Evolutionary conservation across 1,140 invertebrate genomes (phyloP), one percentile per base, ranked within the genome.

Genomic region (Tribolium castaneum): DNA sequence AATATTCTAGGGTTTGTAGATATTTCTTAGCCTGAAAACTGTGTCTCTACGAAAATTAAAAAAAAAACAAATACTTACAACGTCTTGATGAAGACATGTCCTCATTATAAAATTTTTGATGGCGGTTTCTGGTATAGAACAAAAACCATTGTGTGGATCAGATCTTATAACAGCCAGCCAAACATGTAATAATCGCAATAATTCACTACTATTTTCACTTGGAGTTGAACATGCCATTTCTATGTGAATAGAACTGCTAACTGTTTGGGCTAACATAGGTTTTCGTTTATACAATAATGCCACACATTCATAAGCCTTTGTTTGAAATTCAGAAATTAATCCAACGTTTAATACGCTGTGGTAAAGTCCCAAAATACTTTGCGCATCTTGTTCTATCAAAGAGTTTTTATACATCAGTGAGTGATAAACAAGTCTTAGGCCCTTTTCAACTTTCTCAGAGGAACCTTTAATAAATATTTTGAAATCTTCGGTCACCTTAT

Each of bases 351-450:
- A 54, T 52, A 73, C 2, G 7, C 6, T 9, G 49, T 73, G 50
- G 7, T 52, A 73, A 13, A 73, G 13, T n/a, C 10, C 12, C 6
- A 73, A 30, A n/a, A 54, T 34, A 54, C 71, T 16, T 14, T 6
- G 25, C 4, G 6, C 14, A 9, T 73, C 25, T 14, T 30, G 6
- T 5, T 10, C 22, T 52, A 73, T 73, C 12, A 73, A 14, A 3
- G 71, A 73, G n/a, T 73, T 6, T 1, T 73, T 73, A 54, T 54
- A 73, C 51, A 14, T 10, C 25, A 73, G 6, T 30, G 16, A 12
- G n/a, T 25, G n/a, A 9, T 54, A 25, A 5, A 73, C n/a, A 14
- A 73, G 52, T 13, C 25, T 22, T 2, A 52, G 10, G 16, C 59
- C 52, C 25, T 14, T 54, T 1, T 16, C 22, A 30, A 73, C 52